Conservation (phyloP, 1,140 invertebrate species). For the Zaprionus gabonicus region DNA sequence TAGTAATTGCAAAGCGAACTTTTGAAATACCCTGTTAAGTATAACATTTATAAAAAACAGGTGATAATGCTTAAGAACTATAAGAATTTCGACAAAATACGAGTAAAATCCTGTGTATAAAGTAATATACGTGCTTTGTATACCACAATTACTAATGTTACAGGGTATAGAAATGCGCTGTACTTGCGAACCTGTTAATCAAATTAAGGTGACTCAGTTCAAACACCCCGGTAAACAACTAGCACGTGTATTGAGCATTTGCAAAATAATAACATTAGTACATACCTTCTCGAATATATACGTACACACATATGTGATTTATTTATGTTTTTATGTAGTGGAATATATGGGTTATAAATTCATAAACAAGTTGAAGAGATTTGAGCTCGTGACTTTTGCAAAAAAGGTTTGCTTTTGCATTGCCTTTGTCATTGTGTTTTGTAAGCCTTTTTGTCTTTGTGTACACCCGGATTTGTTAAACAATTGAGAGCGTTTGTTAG, state of each 20-base stretch:
- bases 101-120: not conserved
- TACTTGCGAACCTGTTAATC: conserved; percentile 1
- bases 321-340: not conserved
- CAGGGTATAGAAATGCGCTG: conserved; percentile 24
- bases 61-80: not conserved
- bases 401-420: conserved; percentile 34
- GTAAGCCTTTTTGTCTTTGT: conserved; percentile 38
- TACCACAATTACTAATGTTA: not conserved
- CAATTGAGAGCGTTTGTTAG: conserved; percentile 19
- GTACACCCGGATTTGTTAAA: conserved; percentile 29
- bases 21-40: not conserved
- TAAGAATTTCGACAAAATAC: not conserved
- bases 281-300: not conserved
- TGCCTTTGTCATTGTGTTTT: conserved; percentile 14
- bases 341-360: conserved; percentile 35
- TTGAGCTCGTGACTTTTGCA: conserved; percentile 53
- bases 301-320: not conserved
- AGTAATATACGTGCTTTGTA: no score
- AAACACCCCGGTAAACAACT: conserved; percentile 48
- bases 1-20: not conserved
- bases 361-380: conserved; percentile 2
- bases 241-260: conserved; percentile 46
- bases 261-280: conserved; percentile 42
- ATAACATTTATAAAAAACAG: not conserved
- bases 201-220: conserved; percentile 42